A percentile compares a stretch with the other conserved stretches of the same genome.
Conservation (phyloP, 53 echinoderm and acorn worm genomes). For the Echinometra lucunter region DNA sequence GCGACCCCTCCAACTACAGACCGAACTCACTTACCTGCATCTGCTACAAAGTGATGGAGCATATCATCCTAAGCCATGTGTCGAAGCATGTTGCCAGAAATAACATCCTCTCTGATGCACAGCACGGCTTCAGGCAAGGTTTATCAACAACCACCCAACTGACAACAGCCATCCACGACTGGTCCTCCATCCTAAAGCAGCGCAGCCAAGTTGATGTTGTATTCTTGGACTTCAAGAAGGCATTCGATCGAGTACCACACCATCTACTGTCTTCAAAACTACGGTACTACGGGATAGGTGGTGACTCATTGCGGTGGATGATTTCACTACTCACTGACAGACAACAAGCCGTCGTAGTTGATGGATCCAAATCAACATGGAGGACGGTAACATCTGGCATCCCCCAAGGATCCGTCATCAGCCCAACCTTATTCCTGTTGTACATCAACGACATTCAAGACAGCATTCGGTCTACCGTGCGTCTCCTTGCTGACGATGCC, state of each 20-base stretch:
- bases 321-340: not conserved
- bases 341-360: not conserved
- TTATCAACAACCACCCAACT: not conserved
- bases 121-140: not conserved
- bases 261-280: constrained; percentile 5
- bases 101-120: not conserved
- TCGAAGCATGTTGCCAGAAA: not conserved
- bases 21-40: not conserved
- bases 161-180: not conserved
- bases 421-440: not conserved
- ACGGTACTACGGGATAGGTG: not conserved
- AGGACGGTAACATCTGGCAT: not conserved
- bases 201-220: not conserved
- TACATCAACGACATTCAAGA: not conserved
- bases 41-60: not conserved
- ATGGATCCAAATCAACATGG: not conserved
- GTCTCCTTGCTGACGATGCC: constrained; percentile 69
- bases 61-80: not conserved
- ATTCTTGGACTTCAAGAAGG: not conserved
- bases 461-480: constrained; percentile 19
- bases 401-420: not conserved
- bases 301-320: not conserved
- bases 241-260: not conserved
- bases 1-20: not conserved
- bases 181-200: not conserved